Base-by-base conservation (phyloP, 2,888 invertebrate species). In the Torymus aiolomorphi region DNA sequence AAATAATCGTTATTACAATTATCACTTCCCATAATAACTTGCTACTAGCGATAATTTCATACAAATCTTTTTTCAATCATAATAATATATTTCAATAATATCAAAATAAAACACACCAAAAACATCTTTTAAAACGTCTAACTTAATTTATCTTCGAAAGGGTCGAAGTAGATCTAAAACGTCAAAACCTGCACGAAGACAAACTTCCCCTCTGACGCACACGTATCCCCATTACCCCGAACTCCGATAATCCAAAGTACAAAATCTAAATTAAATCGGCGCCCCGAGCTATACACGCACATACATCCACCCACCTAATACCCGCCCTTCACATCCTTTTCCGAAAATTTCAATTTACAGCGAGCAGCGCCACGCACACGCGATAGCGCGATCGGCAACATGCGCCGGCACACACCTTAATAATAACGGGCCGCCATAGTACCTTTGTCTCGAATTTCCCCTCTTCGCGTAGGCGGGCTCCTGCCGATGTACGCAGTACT, bases 211-310 rank as follows among this genome's bases (percentile, higher is more conserved):
- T 31, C 31, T 0, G 4, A 31, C 5, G 31, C 31, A 31, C 4
- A 31, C 31, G 5, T 31, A 0, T 4, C 4, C 31, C 4, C 31
- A 5, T 31, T 31, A 31, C 5, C 31, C 31, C 31, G 1, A 72
- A 52, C 61, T 24, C 18, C 51, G 71, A 59, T 70, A 59, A 59
- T 59, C 12, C 61, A 52, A 72, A n/a, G 52, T 52, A 14, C 61
- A 52, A 51, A 24, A 62, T 62, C 61, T 72, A 72, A 72, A 72
- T 72, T 72, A 18, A 72, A 72, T 62, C 71, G 13, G 20, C 51
- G 24, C 52, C 11, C 5, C 31, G 16, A 5, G 57, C 18, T 42
- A 49, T 31, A 31, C 31, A 31, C 31, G 5, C 31, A 31, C 31
- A 31, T 5, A 4, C 31, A 31, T 31, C 31, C 2, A 31, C 5